Conservation (phyloP, 2,888 invertebrate species). For the Erpobdella octoculata region DNA sequence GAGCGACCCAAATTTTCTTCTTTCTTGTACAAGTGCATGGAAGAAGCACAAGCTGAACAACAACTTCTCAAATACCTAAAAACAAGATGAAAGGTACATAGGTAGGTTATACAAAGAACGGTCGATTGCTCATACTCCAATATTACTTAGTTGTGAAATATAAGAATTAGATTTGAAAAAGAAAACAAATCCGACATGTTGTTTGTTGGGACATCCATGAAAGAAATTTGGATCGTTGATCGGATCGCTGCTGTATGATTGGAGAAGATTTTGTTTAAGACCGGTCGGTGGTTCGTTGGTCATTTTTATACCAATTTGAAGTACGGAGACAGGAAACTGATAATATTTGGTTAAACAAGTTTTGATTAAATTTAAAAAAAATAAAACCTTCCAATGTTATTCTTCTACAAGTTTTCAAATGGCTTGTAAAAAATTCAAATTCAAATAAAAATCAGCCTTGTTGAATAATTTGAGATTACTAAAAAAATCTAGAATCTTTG, state of each 20-base stretch:
- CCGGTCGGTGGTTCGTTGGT: conserved; percentile 86
- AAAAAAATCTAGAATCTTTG: neutral
- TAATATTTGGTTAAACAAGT: too few relatives aligned
- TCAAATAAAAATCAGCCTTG: too few relatives aligned
- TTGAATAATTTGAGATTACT: neutral
- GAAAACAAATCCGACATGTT: conserved; percentile 56
- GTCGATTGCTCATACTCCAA: too few relatives aligned
- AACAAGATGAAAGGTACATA: neutral
- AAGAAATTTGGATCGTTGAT: conserved; percentile 75
- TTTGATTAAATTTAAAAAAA: too few relatives aligned
- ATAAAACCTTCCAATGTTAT: too few relatives aligned
- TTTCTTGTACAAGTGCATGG: conserved; percentile 82
- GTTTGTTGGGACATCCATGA: conserved; percentile 62
- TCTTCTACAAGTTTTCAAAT: too few relatives aligned
- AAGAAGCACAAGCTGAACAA: conserved; percentile 84
- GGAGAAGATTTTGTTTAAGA: conserved; percentile 72
- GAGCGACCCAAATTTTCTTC: conserved; percentile 75
- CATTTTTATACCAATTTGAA: conserved; percentile 85
- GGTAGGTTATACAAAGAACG: too few relatives aligned
- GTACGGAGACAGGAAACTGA: conserved; percentile 72
- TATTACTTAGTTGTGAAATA: too few relatives aligned
- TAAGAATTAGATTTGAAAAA: too few relatives aligned
- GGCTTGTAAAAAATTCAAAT: too few relatives aligned
- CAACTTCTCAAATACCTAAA: conserved; percentile 68
- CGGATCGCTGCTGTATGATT: conserved; percentile 77